Percentiles rank a stretch among this genome's conserved stretches.
Evolutionary conservation across 2,888 invertebrate species (phyloP).

Genomic region (Orthosia gracilis): DNA sequence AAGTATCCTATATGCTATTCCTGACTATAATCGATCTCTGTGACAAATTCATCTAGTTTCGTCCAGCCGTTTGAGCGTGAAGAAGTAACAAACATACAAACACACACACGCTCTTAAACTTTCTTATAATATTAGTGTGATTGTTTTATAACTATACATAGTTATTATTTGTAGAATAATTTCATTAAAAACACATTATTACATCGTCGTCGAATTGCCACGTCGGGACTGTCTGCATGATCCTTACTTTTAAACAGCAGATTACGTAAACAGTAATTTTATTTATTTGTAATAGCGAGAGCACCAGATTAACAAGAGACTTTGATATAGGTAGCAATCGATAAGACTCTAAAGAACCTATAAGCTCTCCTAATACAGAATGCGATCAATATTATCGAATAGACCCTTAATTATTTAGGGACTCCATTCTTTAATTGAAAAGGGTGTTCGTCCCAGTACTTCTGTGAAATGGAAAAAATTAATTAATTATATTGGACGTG

Average conservation of each 20-base stretch:
- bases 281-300: not conserved
- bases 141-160: too few species aligned
- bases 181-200: not conserved
- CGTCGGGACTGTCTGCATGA: not conserved
- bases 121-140: too few species aligned
- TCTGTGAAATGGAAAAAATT: conserved; percentile 39
- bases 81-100: too few species aligned
- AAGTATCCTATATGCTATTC: too few species aligned
- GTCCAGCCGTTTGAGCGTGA: too few species aligned
- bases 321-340: not conserved
- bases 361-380: not conserved
- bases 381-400: conserved; percentile 25
- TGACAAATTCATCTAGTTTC: too few species aligned
- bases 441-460: conserved; percentile 39
- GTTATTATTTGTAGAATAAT: not conserved
- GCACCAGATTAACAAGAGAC: not conserved
- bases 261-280: conserved; percentile 2
- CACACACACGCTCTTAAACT: too few species aligned
- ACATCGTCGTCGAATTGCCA: not conserved
- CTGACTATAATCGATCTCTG: too few species aligned
- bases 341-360: not conserved
- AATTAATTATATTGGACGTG: conserved; percentile 43
- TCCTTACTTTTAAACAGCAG: not conserved
- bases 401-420: conserved; percentile 34
- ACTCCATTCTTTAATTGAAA: conserved; percentile 46